Evolutionary conservation across 1,140 invertebrate species (phyloP).

Genomic region (Drosophila pachea): DNA sequence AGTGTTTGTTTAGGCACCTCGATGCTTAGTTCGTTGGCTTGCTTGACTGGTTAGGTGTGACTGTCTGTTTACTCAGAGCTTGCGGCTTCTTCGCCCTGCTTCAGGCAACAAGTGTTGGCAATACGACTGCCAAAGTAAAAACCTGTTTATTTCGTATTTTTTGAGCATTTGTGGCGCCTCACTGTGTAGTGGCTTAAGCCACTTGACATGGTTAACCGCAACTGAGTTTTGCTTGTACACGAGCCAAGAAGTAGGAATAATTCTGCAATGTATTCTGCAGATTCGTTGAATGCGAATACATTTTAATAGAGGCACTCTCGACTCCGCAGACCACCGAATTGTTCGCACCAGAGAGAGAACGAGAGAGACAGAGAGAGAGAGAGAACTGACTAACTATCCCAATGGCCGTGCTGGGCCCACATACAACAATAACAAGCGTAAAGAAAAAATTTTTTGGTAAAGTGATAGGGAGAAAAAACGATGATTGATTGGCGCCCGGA

Average conservation of each 20-base stretch:
- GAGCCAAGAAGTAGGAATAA: no score
- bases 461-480: slow-evolving; percentile 14
- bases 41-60: slow-evolving; percentile 52
- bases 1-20: slow-evolving; percentile 53
- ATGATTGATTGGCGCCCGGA: slow-evolving; percentile 55
- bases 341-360: no score
- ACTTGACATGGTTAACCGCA: slow-evolving; percentile 23
- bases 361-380: no score
- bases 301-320: no score
- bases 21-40: slow-evolving; percentile 29
- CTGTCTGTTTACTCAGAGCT: slow-evolving; percentile 32
- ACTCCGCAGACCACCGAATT: no score
- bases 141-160: slow-evolving; percentile 18
- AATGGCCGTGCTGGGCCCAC: background rate
- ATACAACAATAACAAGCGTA: background rate
- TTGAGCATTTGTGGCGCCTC: slow-evolving; percentile 2
- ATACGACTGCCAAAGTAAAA: slow-evolving; percentile 1
- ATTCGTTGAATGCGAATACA: no score
- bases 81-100: slow-evolving; percentile 21
- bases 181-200: background rate
- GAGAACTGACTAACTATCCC: no score
- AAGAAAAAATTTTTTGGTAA: background rate
- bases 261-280: no score
- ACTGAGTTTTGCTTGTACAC: background rate
- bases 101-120: slow-evolving; percentile 56